Conservation (phyloP, 1,140 invertebrate species). For the Ceratina calcarata region DNA sequence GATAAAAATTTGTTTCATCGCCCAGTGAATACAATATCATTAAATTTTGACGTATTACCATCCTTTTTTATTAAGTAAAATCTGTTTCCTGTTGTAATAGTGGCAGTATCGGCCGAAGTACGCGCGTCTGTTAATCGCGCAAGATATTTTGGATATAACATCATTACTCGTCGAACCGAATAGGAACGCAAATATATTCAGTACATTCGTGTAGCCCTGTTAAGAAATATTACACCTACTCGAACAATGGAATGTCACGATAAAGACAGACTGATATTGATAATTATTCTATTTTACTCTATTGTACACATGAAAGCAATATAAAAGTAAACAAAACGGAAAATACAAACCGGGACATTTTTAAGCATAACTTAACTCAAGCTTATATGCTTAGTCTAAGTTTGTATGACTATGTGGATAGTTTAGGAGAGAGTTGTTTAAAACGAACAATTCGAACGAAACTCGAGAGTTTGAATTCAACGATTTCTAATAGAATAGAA, state of each 20-base stretch:
- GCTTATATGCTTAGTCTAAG: background rate
- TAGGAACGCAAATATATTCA: background rate
- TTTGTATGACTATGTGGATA: background rate
- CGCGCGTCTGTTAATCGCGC: background rate
- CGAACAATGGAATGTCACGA: slow-evolving; percentile 21
- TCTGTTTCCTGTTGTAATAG: background rate
- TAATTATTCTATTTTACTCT: background rate
- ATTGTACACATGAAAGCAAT: background rate
- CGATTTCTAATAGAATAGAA: background rate
- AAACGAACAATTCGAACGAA: background rate
- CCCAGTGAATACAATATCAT: background rate
- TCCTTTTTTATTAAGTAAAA: background rate
- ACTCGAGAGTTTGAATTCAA: background rate
- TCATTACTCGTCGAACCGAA: background rate
- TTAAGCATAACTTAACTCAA: background rate
- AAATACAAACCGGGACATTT: background rate
- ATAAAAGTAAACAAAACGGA: slow-evolving; percentile 15
- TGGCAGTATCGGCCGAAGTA: background rate
- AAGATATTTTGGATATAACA: background rate
- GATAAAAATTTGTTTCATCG: slow-evolving; percentile 14
- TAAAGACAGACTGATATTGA: background rate
- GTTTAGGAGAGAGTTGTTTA: background rate
- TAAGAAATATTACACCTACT: background rate
- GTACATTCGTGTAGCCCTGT: background rate
- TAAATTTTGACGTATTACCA: background rate